phyloP scores from a whole-genome alignment of 2,888 invertebrate species.

The Pterobdella sp. region DNA sequence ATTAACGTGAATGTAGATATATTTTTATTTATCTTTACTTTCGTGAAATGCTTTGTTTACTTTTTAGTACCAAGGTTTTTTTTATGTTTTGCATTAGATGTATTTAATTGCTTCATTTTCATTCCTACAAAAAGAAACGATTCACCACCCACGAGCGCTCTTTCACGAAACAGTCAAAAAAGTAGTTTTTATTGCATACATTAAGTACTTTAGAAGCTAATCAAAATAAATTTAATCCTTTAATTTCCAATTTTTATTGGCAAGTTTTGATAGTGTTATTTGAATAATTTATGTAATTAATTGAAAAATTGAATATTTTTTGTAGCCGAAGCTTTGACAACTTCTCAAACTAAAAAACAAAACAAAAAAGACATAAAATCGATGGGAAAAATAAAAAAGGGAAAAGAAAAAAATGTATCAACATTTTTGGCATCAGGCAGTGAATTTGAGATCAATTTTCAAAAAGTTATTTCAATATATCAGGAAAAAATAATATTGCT shows the following conservation, averaged over 20 bases:
- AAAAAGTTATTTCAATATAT: background rate
- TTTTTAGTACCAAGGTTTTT: background rate
- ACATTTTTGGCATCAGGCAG: background rate
- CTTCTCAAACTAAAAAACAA: background rate
- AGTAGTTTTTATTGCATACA: background rate
- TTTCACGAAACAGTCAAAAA: background rate
- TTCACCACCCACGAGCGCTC: background rate
- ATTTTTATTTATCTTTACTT: too few relatives aligned
- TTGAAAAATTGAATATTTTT: too few relatives aligned
- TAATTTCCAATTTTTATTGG: too few relatives aligned
- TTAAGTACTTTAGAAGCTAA: too few relatives aligned
- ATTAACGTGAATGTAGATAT: too few relatives aligned
- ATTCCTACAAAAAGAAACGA: background rate
- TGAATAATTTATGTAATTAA: too few relatives aligned
- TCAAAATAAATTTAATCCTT: too few relatives aligned
- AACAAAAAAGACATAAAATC: too few relatives aligned
- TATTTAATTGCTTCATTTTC: background rate
- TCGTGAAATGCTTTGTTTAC: background rate
- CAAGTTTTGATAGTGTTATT: too few relatives aligned
- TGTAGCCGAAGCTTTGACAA: background rate
- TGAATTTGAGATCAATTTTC: background rate
- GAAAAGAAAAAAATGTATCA: background rate
- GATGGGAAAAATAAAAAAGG: background rate
- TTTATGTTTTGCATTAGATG: background rate
- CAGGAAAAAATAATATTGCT: background rate